These are phyloP conservation scores for Pterostichus niger DNA, from an alignment of 2,888 invertebrate species.

Conservation along the genomic window DNA sequence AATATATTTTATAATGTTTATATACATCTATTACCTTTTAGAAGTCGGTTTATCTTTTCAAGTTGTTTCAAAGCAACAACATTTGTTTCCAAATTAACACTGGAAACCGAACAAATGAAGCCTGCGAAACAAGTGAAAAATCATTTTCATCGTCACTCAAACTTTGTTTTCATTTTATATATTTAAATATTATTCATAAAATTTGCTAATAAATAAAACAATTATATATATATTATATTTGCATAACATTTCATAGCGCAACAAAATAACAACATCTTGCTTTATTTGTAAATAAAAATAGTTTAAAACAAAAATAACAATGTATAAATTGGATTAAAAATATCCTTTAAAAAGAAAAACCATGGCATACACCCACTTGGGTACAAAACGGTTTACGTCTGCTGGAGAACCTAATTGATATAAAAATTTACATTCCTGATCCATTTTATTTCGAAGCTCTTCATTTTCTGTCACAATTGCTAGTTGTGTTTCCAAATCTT, in stretches of 20 bases:
- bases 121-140: too few relatives aligned
- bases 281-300: slow-evolving; percentile 33
- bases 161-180: too few relatives aligned
- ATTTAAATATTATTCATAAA: too few relatives aligned
- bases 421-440: slow-evolving; percentile 87
- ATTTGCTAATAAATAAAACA: not conserved
- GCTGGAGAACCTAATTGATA: slow-evolving; percentile 83
- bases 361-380: slow-evolving; percentile 89
- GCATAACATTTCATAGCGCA: slow-evolving; percentile 9
- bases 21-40: too few relatives aligned
- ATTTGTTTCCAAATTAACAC: too few relatives aligned
- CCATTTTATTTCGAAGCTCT: slow-evolving; percentile 82
- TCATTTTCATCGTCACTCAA: too few relatives aligned
- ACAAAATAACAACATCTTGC: slow-evolving; percentile 21
- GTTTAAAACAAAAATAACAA: too few relatives aligned
- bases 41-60: too few relatives aligned
- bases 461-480: slow-evolving; percentile 90
- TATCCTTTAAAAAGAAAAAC: slow-evolving; percentile 85
- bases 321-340: slow-evolving; percentile 71
- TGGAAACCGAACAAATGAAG: too few relatives aligned
- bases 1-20: too few relatives aligned
- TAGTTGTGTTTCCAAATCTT: slow-evolving; percentile 96
- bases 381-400: slow-evolving; percentile 84
- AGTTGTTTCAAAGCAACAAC: too few relatives aligned
- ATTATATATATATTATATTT: slow-evolving; percentile 41